Percentiles rank a stretch among this genome's conserved stretches.
Evolutionary conservation across 2,888 invertebrate species (phyloP).

Genomic region (Hydriomena furcata): DNA sequence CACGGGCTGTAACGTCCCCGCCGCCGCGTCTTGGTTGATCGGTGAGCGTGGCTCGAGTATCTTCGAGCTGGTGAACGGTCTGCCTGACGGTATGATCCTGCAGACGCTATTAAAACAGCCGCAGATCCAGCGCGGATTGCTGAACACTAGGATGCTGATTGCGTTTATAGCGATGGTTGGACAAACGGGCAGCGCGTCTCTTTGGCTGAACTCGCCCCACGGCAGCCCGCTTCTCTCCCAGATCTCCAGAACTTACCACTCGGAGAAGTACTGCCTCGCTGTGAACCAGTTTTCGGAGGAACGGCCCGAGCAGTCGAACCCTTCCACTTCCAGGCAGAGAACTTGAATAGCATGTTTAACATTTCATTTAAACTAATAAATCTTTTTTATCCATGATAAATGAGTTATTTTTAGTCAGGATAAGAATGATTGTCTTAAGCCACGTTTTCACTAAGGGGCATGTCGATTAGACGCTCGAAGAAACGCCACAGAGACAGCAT

Average conservation of each 20-base stretch:
- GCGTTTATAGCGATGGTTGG: constrained; percentile 78
- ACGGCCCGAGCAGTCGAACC: constrained; percentile 41
- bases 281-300: constrained; percentile 76
- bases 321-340: constrained; percentile 65
- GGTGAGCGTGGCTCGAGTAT: constrained; percentile 74
- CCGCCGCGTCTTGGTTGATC: constrained; percentile 72
- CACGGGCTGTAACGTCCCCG: constrained; percentile 72
- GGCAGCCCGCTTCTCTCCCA: constrained; percentile 73
- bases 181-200: constrained; percentile 67
- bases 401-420: no score
- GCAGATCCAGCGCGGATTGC: constrained; percentile 70
- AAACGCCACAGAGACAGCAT: no score
- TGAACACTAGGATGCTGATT: constrained; percentile 73
- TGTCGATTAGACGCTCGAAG: no score
- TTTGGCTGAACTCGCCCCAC: constrained; percentile 76
- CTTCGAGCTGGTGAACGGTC: constrained; percentile 68
- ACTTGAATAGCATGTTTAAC: constrained; percentile 36
- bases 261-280: constrained; percentile 76
- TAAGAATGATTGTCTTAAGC: no score
- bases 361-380: no score
- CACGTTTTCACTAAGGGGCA: no score
- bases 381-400: no score
- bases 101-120: constrained; percentile 71
- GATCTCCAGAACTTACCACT: constrained; percentile 75
- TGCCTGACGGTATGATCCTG: constrained; percentile 69